A percentile compares a stretch with the other conserved stretches of the same genome.
phyloP scores from a whole-genome alignment of 2,797 vertebrate species.

The Pogonophryne albipinna region DNA sequence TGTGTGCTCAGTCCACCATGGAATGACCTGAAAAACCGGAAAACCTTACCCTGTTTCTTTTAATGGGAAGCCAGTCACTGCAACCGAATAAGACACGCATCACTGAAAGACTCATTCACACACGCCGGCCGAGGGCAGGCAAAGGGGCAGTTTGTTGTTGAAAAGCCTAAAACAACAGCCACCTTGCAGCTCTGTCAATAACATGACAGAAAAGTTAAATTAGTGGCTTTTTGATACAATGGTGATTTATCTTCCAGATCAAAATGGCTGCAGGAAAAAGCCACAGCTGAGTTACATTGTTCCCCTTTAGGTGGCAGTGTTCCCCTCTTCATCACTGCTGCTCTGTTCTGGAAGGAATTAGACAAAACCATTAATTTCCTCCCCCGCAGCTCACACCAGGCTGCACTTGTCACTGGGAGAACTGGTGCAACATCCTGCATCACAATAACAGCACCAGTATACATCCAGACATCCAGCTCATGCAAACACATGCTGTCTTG shows the following conservation, averaged over 20 bases:
- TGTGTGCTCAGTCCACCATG: slow-evolving; percentile 25
- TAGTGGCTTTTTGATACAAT: slow-evolving; percentile 27
- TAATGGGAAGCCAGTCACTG: slow-evolving; percentile 8
- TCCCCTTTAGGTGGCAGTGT: slow-evolving; percentile 71
- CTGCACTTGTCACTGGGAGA: slow-evolving; percentile 39
- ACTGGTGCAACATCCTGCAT: slow-evolving; percentile 28
- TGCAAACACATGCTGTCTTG: slow-evolving; percentile 10
- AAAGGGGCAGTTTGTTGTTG: background rate
- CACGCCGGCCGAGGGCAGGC: background rate
- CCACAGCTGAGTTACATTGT: background rate
- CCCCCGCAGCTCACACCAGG: slow-evolving; percentile 24
- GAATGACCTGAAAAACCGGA: slow-evolving; percentile 38
- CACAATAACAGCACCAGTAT: slow-evolving; percentile 35
- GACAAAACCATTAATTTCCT: slow-evolving; percentile 15
- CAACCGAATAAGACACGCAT: slow-evolving; percentile 15
- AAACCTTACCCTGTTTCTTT: slow-evolving; percentile 21
- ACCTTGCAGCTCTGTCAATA: slow-evolving; percentile 9
- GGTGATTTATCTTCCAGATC: slow-evolving; percentile 53
- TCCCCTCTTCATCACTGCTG: slow-evolving; percentile 39
- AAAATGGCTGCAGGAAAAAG: slow-evolving; percentile 71
- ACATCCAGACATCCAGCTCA: slow-evolving; percentile 25
- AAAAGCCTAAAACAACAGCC: slow-evolving; percentile 4
- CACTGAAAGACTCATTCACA: background rate
- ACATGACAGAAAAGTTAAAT: slow-evolving; percentile 10
- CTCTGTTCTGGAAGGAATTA: slow-evolving; percentile 2